Conservation (phyloP, 2,888 invertebrate species). For the Papilio gigon region DNA sequence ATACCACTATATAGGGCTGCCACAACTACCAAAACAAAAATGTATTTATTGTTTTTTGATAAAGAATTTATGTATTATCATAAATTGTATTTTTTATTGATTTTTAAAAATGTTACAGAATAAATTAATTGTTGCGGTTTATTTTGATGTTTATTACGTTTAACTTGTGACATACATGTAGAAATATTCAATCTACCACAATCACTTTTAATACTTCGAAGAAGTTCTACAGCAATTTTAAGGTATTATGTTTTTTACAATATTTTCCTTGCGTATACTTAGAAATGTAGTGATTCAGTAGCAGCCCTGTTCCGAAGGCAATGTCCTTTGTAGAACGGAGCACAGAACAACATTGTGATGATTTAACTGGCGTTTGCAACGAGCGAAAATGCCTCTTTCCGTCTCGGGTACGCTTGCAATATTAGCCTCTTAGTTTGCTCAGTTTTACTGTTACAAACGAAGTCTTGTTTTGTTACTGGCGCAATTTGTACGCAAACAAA, state of each 20-base stretch:
- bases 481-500: background rate
- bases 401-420: slow-evolving; percentile 57
- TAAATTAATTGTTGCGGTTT: background rate
- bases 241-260: background rate
- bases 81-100: background rate
- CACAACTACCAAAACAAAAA: background rate
- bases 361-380: slow-evolving; percentile 69
- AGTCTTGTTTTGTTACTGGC: slow-evolving; percentile 12
- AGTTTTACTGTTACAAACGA: slow-evolving; percentile 46
- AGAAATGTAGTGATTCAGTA: slow-evolving; percentile 21
- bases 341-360: slow-evolving; percentile 70
- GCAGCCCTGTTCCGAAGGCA: slow-evolving; percentile 57
- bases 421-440: slow-evolving; percentile 52
- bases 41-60: background rate
- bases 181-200: background rate
- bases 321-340: slow-evolving; percentile 65
- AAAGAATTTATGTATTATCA: background rate
- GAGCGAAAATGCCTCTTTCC: slow-evolving; percentile 72
- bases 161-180: background rate
- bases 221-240: background rate
- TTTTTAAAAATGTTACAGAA: background rate
- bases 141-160: background rate
- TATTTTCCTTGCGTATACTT: slow-evolving; percentile 5
- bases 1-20: slow-evolving; percentile 23
- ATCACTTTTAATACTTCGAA: background rate